Evolutionary conservation across 1,140 invertebrate genomes (phyloP).

Genomic region (Bombus cullumanus): DNA sequence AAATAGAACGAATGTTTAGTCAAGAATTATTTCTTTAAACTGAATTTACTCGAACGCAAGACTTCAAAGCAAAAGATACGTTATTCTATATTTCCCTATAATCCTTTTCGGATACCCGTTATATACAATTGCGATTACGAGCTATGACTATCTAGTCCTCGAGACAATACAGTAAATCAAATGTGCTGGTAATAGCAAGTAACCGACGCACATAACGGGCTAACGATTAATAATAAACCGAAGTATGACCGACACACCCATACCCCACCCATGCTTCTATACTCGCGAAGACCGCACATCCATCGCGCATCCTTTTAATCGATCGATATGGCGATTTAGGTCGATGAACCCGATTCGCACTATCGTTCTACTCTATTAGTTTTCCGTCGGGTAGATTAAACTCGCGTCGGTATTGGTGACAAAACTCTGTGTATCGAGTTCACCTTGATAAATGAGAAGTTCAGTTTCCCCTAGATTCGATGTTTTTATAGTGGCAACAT

Average conservation of each 20-base stretch:
- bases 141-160: neutral
- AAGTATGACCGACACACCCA: conserved; percentile 63
- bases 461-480: neutral
- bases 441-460: neutral
- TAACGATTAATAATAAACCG: conserved; percentile 6
- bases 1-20: no score
- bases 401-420: neutral
- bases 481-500: neutral
- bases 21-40: no score
- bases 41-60: no score
- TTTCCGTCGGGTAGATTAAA: conserved; percentile 1
- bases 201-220: neutral
- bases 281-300: conserved; percentile 60
- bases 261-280: conserved; percentile 72
- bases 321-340: conserved; percentile 74
- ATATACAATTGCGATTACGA: neutral
- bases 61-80: no score
- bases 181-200: neutral
- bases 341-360: conserved; percentile 66
- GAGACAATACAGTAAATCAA: neutral
- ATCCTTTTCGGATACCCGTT: no score
- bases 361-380: conserved; percentile 39
- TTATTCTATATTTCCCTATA: no score
- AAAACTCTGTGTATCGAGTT: neutral
- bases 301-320: conserved; percentile 76